phyloP scores from a whole-genome alignment of 2,888 invertebrate genomes.

The Camptogramma bilineatum region DNA sequence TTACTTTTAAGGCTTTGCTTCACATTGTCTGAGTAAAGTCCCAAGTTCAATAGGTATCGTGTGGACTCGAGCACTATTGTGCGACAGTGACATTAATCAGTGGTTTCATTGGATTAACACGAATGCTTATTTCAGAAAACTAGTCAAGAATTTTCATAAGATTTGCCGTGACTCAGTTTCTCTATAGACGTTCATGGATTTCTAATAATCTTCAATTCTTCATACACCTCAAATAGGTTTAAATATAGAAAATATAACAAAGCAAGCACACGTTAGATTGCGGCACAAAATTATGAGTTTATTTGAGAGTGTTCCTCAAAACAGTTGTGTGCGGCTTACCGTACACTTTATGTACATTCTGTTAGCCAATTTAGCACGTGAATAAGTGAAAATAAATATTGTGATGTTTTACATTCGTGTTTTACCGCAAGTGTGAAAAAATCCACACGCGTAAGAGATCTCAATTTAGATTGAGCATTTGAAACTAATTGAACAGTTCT shows the following conservation, averaged over 20 bases:
- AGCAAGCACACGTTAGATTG: slow-evolving; percentile 56
- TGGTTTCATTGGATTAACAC: neutral
- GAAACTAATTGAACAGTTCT: slow-evolving; percentile 17
- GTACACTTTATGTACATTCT: slow-evolving; percentile 15
- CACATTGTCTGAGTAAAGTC: no score
- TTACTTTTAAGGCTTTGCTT: no score
- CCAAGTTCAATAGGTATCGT: no score
- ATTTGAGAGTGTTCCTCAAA: slow-evolving; percentile 51
- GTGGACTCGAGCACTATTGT: no score
- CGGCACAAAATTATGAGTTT: slow-evolving; percentile 59
- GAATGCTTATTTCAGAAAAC: neutral
- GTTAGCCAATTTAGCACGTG: slow-evolving; percentile 17
- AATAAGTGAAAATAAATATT: slow-evolving; percentile 38
- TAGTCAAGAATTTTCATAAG: neutral
- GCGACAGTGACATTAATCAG: neutral
- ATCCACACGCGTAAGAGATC: slow-evolving; percentile 17
- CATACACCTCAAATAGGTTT: slow-evolving; percentile 31
- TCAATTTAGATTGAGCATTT: slow-evolving; percentile 16
- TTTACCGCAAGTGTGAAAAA: slow-evolving; percentile 30
- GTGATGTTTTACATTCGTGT: slow-evolving; percentile 31
- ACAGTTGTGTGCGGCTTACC: slow-evolving; percentile 41
- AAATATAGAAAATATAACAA: slow-evolving; percentile 48
- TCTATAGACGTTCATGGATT: neutral
- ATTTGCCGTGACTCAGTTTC: neutral
- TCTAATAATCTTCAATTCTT: slow-evolving; percentile 17